A percentile compares a stretch with the other conserved stretches of the same genome.
Evolutionary conservation across 2,113 vertebrate genomes (phyloP).

Genomic region (Takifugu bimaculatus): DNA sequence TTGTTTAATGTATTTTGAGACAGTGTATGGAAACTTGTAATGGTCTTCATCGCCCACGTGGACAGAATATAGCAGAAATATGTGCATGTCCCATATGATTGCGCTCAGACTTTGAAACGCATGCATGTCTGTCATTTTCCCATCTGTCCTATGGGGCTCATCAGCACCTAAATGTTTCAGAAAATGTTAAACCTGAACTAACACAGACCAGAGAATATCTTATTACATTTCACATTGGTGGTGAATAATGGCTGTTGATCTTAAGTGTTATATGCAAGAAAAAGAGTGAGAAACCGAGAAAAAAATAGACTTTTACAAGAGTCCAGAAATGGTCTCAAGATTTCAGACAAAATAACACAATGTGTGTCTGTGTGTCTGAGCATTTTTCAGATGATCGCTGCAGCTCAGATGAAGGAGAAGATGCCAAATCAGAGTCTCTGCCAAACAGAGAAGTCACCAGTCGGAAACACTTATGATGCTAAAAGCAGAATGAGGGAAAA

Average conservation of each 20-base stretch:
- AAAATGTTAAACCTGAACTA: background rate
- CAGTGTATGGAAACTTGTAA: background rate
- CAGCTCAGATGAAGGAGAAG: slow-evolving; percentile 7
- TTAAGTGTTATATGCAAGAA: too few relatives aligned
- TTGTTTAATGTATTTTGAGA: slow-evolving; percentile 11
- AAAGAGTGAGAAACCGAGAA: too few relatives aligned
- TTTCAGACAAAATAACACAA: background rate
- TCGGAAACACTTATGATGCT: slow-evolving; percentile 34
- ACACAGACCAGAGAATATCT: too few relatives aligned
- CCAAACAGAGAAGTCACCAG: slow-evolving; percentile 27
- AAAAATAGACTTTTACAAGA: background rate
- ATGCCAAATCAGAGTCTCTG: slow-evolving; percentile 4
- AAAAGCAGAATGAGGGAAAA: background rate
- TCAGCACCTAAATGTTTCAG: slow-evolving; percentile 1
- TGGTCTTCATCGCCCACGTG: background rate
- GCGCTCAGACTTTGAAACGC: slow-evolving; percentile 3
- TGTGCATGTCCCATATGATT: slow-evolving; percentile 16
- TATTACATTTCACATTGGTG: too few relatives aligned
- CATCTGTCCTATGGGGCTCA: slow-evolving; percentile 5
- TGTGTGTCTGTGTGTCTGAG: slow-evolving; percentile 5
- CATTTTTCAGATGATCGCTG: slow-evolving; percentile 2
- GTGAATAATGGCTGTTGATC: too few relatives aligned
- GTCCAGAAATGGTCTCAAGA: background rate
- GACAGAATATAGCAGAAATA: slow-evolving; percentile 3
- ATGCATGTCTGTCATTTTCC: background rate